Conservation (phyloP, 2,797 vertebrate genomes). For the Sebastolobus alascanus region DNA sequence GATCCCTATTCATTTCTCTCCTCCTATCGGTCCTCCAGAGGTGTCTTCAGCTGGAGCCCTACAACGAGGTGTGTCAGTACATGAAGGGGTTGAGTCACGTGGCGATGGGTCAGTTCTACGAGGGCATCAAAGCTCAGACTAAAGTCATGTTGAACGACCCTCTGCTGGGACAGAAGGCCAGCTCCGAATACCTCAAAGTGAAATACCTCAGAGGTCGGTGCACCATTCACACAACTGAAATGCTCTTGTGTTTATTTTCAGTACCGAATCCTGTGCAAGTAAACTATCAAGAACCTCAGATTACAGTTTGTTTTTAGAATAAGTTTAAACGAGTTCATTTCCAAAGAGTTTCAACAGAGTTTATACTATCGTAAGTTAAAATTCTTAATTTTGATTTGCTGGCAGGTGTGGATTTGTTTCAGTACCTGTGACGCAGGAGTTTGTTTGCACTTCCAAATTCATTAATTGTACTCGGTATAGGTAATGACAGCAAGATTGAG, state of each 20-base stretch:
- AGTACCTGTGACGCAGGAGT: background rate
- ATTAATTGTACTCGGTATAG: background rate
- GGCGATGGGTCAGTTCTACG: slow-evolving; percentile 98
- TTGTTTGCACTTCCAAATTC: background rate
- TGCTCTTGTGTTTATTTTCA: background rate
- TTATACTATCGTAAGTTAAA: too few species aligned
- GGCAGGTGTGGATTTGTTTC: background rate
- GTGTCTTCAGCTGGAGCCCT: slow-evolving; percentile 95
- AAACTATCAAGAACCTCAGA: background rate
- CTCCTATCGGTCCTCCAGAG: slow-evolving; percentile 78
- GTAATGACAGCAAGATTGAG: background rate
- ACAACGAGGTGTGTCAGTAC: slow-evolving; percentile 98
- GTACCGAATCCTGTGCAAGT: background rate
- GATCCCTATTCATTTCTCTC: background rate
- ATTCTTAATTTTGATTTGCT: background rate
- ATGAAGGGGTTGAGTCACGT: slow-evolving; percentile 98
- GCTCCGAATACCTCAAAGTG: slow-evolving; percentile 97
- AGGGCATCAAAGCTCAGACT: slow-evolving; percentile 98
- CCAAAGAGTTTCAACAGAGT: background rate
- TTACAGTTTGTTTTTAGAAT: background rate
- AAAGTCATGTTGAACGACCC: slow-evolving; percentile 99
- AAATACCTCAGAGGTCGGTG: slow-evolving; percentile 96
- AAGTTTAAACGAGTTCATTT: background rate
- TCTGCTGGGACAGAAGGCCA: slow-evolving; percentile 96
- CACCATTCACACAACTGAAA: background rate